Evolutionary conservation across 2,113 vertebrate genomes (phyloP), one percentile per base, ranked within the genome.

Genomic region (Bujurquina vittata): DNA sequence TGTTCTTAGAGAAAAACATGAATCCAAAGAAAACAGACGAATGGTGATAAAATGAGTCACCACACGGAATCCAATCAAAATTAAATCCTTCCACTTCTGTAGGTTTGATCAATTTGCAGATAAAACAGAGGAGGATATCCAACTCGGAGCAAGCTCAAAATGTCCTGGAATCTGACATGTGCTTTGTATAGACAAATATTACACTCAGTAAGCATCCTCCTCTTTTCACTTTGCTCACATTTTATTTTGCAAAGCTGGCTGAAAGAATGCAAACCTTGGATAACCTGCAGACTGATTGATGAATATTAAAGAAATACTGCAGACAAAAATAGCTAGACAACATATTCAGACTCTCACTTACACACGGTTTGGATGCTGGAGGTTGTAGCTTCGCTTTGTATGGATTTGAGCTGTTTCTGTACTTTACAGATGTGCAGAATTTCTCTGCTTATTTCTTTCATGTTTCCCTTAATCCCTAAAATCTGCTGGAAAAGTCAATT

Each of bases 191-290:
- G 62, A 91, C 86, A 72, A 87, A 87, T 75, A 88, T 69, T 63
- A 58, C 67, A 79, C 76, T 40, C 74, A 67, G 65, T 67, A 74
- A 85, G 84, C 83, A 84, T 22, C 54, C 69, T 69, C n/a, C 8
- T 83, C 58, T 81, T 69, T 74, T n/a, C 11, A 35, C 10, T 83
- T 7, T 56, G n/a, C 57, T 82, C 75, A 61, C 40, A 56, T 87
- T 87, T 84, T 55, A 56, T 79, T 84, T 83, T 84, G 83, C 76
- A 86, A 87, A 84, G 65, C 74, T 81, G 73, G 58, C 83, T 61
- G 6, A 84, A 90, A 88, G 31, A 80, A 35, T 22, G 7, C 14
- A 26, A 77, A 80, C 73, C 75, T 80, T 84, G 74, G 88, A 85
- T 46, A 84, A 88, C 76, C 72, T 73, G 14, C 43, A 84, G 79